A percentile compares a stretch with the other conserved stretches of the same genome.
Conservation (phyloP, 2,888 invertebrate genomes). For the Caenorhabditis sp. region DNA sequence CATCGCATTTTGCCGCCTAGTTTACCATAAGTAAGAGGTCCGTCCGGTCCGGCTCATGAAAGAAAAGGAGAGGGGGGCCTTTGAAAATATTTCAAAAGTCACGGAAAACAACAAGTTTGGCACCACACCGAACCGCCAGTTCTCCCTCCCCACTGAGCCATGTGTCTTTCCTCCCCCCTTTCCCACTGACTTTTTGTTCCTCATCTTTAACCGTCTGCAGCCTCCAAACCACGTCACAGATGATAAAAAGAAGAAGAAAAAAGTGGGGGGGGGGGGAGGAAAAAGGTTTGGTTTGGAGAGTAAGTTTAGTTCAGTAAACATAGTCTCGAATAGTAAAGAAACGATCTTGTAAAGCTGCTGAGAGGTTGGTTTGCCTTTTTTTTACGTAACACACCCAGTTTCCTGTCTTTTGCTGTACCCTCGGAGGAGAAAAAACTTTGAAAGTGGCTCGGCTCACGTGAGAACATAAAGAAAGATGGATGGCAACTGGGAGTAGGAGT, state of each 20-base stretch:
- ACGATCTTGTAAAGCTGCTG: constrained; percentile 46
- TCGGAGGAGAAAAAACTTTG: no score
- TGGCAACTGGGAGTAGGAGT: no score
- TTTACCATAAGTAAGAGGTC: constrained; percentile 47
- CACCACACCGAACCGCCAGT: no score
- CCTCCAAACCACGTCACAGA: constrained; percentile 45
- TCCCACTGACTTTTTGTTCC: constrained; percentile 45
- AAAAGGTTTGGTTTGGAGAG: not conserved
- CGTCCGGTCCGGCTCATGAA: not conserved
- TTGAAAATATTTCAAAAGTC: constrained; percentile 62
- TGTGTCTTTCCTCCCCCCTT: constrained; percentile 46
- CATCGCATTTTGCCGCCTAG: constrained; percentile 38
- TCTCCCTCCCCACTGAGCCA: constrained; percentile 21
- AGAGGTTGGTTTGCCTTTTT: constrained; percentile 26
- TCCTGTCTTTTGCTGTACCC: not conserved
- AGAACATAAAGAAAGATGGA: no score
- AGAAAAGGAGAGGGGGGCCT: constrained; percentile 14
- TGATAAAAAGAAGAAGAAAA: constrained; percentile 32
- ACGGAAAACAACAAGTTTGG: constrained; percentile 62
- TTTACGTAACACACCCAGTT: not conserved
- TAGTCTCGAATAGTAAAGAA: constrained; percentile 12
- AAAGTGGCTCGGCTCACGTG: no score
- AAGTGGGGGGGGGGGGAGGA: not conserved
- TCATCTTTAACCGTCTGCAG: constrained; percentile 44
- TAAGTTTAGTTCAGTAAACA: constrained; percentile 43